phyloP scores from a whole-genome alignment of 2,797 vertebrate genomes.

The Fundulus diaphanus region DNA sequence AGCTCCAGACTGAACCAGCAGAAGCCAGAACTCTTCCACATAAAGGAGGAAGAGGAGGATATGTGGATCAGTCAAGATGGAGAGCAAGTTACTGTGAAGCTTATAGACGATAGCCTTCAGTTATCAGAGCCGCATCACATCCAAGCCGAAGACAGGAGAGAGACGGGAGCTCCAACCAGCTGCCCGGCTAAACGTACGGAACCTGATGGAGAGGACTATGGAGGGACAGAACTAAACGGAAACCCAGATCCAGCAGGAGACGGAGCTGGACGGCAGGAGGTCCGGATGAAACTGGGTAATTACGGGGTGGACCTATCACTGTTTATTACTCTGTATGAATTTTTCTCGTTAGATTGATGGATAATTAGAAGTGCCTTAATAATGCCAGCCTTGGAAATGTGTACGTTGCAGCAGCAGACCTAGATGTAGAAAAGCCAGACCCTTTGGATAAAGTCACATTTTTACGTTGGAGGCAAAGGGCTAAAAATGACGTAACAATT shows the following conservation, averaged over 20 bases:
- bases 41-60: slow-evolving; percentile 21
- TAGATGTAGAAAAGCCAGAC: neutral
- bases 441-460: neutral
- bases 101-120: slow-evolving; percentile 7
- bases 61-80: neutral
- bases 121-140: slow-evolving; percentile 1
- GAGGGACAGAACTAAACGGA: neutral
- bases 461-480: neutral
- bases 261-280: neutral
- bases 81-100: slow-evolving; percentile 10
- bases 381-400: neutral
- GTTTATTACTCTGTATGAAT: neutral
- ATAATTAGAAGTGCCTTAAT: neutral
- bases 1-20: slow-evolving; percentile 2
- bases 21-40: neutral
- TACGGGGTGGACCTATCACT: neutral
- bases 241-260: neutral
- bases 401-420: neutral
- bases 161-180: neutral
- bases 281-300: neutral
- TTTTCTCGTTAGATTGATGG: neutral
- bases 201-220: neutral
- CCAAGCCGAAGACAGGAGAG: neutral
- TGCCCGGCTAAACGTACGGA: neutral
- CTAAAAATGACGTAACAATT: neutral